Percentiles rank a stretch among this genome's conserved stretches.
These are phyloP conservation scores for Desmodus rotundus DNA, from an alignment of 2,113 vertebrate genomes.

Conservation along the genomic window DNA sequence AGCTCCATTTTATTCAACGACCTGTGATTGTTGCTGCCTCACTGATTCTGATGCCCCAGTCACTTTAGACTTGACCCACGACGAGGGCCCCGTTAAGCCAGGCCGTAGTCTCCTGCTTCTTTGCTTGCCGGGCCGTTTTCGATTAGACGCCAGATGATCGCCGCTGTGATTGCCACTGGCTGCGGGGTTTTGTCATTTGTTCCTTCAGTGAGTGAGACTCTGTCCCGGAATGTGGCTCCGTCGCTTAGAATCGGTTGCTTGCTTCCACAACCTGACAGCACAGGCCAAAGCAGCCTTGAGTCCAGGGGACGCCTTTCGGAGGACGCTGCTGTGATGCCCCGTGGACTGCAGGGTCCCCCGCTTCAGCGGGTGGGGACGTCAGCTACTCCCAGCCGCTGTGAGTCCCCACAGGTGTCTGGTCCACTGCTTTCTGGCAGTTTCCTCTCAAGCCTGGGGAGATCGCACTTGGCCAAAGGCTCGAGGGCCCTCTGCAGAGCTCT, in stretches of 20 bases:
- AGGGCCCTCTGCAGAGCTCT: neutral
- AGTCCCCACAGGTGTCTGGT: neutral
- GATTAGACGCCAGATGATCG: neutral
- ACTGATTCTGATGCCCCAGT: neutral
- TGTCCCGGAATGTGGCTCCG: neutral
- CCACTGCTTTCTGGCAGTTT: no score
- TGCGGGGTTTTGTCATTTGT: neutral
- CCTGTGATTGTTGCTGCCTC: neutral
- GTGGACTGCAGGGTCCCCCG: rapidly evolving
- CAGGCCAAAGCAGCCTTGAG: neutral
- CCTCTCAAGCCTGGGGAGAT: neutral
- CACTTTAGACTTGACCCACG: neutral
- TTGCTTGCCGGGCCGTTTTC: neutral
- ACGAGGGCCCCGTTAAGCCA: neutral
- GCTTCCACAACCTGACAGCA: neutral
- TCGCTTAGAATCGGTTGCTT: neutral
- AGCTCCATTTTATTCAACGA: neutral
- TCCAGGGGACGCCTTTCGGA: no score
- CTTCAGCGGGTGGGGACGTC: rapidly evolving
- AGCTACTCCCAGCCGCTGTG: neutral
- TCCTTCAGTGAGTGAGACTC: neutral
- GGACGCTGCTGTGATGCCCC: rapidly evolving
- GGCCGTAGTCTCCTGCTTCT: neutral
- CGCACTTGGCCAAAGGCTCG: neutral
- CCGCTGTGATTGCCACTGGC: neutral